Evolutionary conservation across 2,113 vertebrate genomes (phyloP).

Genomic region (Semnornis frantzii): DNA sequence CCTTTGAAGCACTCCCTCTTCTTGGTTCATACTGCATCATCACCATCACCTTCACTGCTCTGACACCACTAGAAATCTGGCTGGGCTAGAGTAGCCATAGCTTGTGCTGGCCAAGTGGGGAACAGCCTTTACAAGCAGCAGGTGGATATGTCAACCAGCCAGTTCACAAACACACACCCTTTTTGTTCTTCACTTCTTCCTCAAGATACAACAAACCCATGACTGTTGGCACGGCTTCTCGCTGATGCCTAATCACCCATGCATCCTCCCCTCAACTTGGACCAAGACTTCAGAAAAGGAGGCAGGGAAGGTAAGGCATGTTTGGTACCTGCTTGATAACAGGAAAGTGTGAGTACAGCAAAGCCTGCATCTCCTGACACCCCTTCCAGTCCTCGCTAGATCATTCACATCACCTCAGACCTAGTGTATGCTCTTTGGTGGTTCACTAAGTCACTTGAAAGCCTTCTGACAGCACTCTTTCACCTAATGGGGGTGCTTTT

Average conservation of each 20-base stretch:
- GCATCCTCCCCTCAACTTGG: neutral
- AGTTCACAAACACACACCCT: neutral
- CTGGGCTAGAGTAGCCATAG: neutral
- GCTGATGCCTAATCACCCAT: neutral
- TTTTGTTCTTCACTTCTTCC: neutral
- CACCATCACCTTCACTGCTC: neutral
- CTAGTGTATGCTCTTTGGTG: fast-evolving
- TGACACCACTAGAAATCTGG: neutral
- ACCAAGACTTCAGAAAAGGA: neutral
- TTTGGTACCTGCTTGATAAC: neutral
- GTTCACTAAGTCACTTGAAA: neutral
- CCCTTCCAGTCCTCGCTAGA: neutral
- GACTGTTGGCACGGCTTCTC: neutral
- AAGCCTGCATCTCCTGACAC: neutral
- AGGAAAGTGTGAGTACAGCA: neutral
- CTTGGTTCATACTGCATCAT: neutral
- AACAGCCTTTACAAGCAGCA: neutral
- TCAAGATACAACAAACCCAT: neutral
- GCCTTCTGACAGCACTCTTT: neutral
- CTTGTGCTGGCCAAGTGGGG: neutral
- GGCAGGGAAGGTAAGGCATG: neutral
- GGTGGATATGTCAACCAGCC: neutral
- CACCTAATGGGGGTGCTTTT: neutral
- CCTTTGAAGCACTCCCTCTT: neutral
- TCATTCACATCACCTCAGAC: neutral